phyloP scores from a whole-genome alignment of 53 echinoderm and acorn worm species.

The Antedon mediterranea region DNA sequence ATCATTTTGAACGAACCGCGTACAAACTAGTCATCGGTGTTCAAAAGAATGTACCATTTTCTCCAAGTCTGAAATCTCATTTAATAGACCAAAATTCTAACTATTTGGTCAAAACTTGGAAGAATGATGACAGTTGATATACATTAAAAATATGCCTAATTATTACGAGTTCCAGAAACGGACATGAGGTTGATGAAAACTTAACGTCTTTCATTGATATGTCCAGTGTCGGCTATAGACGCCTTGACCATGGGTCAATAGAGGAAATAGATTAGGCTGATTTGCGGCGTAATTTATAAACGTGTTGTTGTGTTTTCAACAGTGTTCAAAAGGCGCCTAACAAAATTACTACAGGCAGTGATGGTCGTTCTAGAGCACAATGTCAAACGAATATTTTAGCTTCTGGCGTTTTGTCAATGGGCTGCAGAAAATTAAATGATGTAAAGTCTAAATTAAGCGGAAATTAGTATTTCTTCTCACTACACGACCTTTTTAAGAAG shows the following conservation, averaged over 20 bases:
- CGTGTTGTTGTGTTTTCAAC: background rate
- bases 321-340: background rate
- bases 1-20: too few relatives aligned
- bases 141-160: too few relatives aligned
- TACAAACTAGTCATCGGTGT: too few relatives aligned
- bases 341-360: background rate
- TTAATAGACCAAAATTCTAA: too few relatives aligned
- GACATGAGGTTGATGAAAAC: too few relatives aligned
- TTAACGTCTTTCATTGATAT: too few relatives aligned
- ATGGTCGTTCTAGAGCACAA: background rate
- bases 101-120: too few relatives aligned
- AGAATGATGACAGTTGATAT: too few relatives aligned
- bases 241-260: background rate
- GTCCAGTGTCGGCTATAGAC: background rate
- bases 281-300: too few relatives aligned
- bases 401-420: background rate
- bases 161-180: too few relatives aligned
- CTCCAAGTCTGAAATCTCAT: too few relatives aligned
- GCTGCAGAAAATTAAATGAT: background rate
- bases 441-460: background rate
- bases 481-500: background rate
- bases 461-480: background rate
- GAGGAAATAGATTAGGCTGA: background rate
- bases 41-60: too few relatives aligned
- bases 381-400: background rate